phyloP scores from a whole-genome alignment of 1,140 invertebrate genomes.

The Ctenoplectra terminalis region DNA sequence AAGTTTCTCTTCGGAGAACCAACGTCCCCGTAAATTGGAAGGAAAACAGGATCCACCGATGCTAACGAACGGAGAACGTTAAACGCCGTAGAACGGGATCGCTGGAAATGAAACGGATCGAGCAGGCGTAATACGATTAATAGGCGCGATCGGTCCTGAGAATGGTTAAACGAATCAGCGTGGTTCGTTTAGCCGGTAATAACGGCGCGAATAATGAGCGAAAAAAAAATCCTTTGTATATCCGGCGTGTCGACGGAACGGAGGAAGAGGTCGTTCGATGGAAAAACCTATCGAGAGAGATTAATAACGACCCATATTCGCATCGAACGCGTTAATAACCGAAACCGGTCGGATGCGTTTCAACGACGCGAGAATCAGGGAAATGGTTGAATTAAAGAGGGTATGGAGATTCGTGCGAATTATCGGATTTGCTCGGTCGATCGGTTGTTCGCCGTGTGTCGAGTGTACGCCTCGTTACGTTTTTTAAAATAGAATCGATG shows the following conservation, averaged over 20 bases:
- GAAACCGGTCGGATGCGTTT: slow-evolving; percentile 9
- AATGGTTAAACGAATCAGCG: slow-evolving; percentile 32
- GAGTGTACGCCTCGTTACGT: slow-evolving; percentile 63
- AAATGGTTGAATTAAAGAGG: slow-evolving; percentile 9
- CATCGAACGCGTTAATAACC: slow-evolving; percentile 29
- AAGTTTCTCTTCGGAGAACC: background rate
- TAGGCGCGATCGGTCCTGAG: slow-evolving; percentile 2
- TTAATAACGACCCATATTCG: slow-evolving; percentile 24
- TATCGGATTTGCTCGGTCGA: slow-evolving; percentile 1
- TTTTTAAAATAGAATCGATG: slow-evolving; percentile 69
- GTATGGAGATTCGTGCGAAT: background rate
- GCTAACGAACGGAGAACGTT: slow-evolving; percentile 5
- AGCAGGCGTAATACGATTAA: slow-evolving; percentile 16
- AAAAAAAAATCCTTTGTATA: slow-evolving; percentile 9
- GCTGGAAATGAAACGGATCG: slow-evolving; percentile 13
- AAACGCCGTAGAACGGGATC: background rate
- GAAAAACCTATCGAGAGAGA: background rate
- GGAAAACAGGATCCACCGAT: background rate
- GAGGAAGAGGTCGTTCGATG: background rate
- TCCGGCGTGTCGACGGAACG: background rate
- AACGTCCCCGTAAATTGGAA: background rate
- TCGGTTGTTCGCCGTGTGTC: background rate
- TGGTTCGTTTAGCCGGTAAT: slow-evolving; percentile 37
- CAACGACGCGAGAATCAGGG: background rate
- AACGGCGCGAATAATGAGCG: slow-evolving; percentile 22